phyloP scores from a whole-genome alignment of 30 jellyfish, hydroid and myxozoan genomes.

The Hydra vulgaris region DNA sequence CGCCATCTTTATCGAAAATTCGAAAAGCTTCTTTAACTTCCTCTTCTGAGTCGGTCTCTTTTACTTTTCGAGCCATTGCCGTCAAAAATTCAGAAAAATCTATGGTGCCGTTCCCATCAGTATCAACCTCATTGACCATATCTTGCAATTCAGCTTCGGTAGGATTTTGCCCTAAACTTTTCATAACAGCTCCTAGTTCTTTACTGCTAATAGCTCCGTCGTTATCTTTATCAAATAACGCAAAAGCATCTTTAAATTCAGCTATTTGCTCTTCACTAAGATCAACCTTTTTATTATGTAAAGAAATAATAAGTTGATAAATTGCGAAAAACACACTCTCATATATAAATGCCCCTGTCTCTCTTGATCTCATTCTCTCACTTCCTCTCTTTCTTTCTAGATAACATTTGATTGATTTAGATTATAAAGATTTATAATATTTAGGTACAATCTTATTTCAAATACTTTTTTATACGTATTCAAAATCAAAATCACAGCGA shows the following conservation, averaged over 20 bases:
- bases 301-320: no score
- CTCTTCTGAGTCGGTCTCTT: conserved; percentile 77
- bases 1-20: conserved; percentile 84
- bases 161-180: conserved; percentile 97
- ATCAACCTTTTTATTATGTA: no score
- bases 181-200: conserved; percentile 93
- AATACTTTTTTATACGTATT: no score
- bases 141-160: conserved; percentile 93
- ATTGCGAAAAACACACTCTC: no score
- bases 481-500: no score
- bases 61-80: conserved; percentile 80
- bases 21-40: conserved; percentile 86
- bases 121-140: conserved; percentile 97
- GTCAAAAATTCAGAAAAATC: conserved; percentile 79
- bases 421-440: no score
- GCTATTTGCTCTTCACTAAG: conserved; percentile 94
- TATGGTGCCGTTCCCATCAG: conserved; percentile 92
- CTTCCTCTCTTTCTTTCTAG: no score
- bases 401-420: no score
- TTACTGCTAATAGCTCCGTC: conserved; percentile 93
- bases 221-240: conserved; percentile 93
- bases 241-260: conserved; percentile 95
- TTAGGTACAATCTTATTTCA: no score
- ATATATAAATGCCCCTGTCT: no score
- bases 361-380: no score